Evolutionary conservation across 2,113 vertebrate genomes (phyloP), one percentile per base, ranked within the genome.

Genomic region (Felis chaus): DNA sequence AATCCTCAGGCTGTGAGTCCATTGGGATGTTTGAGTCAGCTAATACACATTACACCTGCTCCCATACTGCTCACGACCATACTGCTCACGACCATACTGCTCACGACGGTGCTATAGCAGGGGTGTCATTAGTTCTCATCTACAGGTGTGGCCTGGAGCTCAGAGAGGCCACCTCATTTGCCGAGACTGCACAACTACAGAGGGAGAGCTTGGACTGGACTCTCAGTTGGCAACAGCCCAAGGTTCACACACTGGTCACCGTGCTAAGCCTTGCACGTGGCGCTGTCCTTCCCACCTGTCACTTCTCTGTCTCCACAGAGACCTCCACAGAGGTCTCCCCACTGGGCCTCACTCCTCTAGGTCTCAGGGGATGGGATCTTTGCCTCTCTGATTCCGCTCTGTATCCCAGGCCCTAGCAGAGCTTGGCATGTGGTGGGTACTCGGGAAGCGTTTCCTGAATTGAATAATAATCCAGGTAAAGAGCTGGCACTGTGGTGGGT

Each of bases 241-340:
- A 33, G 68, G 19, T 31, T 61, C 68, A 3, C 0, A 5, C 9
- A n/a, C 61, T 13, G 16, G 13, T 71, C 65, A 14, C 45, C 0
- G 1, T 18, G 31, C 6, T 2, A 1, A 3, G 53, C 50, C 50
- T 71, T 39, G 33, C 41, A 21, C 4, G 1, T 8, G 39, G 27
- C 4, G 0, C 86, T 81, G 18, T 7, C 31, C 55, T 41, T 19
- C 36, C 48, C 13, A 4, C 6, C 69, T 29, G 33, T 82, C 25
- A 2, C 0, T 0, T 29, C 33, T 91, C 48, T n/a, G 57, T 57
- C 91, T 50, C 61, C 15, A 21, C 31, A 13, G 36, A 19, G 55
- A 57, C 55, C 57, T 61, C 57, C 23, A 14, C 23, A 7, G 48
- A 16, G 39, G 3, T 79, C 61, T 23, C 50, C 19, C 4, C 45